These are phyloP conservation scores for Elymnias hypermnestra DNA, from an alignment of 1,140 invertebrate genomes.

Conservation along the genomic window DNA sequence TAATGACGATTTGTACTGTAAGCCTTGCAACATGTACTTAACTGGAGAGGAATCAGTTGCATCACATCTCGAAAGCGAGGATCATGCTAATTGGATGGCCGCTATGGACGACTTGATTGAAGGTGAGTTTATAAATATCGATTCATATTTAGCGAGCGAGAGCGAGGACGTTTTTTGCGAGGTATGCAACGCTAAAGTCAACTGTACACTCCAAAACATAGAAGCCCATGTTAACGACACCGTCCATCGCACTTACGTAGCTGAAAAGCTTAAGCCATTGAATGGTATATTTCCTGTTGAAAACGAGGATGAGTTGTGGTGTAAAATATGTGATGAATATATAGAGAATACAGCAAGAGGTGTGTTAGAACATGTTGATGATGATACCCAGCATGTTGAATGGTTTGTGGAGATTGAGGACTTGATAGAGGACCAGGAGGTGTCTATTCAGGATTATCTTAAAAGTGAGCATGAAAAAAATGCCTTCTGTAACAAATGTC, in stretches of 20 bases:
- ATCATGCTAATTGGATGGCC: constrained; percentile 45
- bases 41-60: constrained; percentile 36
- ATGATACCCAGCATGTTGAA: constrained; percentile 37
- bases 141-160: constrained; percentile 36
- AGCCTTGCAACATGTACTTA: constrained; percentile 35
- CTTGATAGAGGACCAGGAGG: constrained; percentile 40
- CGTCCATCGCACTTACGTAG: constrained; percentile 33
- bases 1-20: constrained; percentile 39
- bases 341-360: constrained; percentile 33
- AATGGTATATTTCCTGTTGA: constrained; percentile 49
- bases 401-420: constrained; percentile 51
- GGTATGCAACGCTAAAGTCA: constrained; percentile 32
- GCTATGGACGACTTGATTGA: constrained; percentile 45
- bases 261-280: constrained; percentile 40
- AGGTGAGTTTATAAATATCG: constrained; percentile 44
- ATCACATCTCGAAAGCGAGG: constrained; percentile 40
- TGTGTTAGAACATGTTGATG: constrained; percentile 44
- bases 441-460: constrained; percentile 41
- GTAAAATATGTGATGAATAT: constrained; percentile 49
- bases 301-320: constrained; percentile 46
- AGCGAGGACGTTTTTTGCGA: constrained; percentile 43
- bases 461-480: constrained; percentile 42
- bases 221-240: constrained; percentile 45
- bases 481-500: constrained; percentile 49
- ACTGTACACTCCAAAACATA: constrained; percentile 38